phyloP scores from a whole-genome alignment of 1,140 invertebrate genomes.

The Cecropterus lyciades region DNA sequence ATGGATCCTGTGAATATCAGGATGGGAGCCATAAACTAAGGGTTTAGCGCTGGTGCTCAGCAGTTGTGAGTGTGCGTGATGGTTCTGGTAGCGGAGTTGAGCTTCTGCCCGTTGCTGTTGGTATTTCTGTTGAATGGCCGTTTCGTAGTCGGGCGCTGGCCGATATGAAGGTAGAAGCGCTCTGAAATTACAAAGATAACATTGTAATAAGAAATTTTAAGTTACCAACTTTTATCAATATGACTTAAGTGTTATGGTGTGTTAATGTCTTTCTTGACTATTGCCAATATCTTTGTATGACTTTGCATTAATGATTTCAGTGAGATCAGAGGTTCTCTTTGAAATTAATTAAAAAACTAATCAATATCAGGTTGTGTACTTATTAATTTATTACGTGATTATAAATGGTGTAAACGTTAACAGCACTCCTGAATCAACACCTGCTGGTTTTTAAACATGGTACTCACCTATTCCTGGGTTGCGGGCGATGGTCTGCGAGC shows the following conservation, averaged over 20 bases:
- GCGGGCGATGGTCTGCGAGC: slow-evolving; percentile 77
- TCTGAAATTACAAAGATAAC: slow-evolving; percentile 54
- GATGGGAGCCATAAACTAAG: slow-evolving; percentile 86
- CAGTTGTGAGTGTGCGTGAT: slow-evolving; percentile 64
- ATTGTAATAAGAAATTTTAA: background rate
- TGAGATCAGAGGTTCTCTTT: too few species aligned
- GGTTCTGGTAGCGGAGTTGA: slow-evolving; percentile 73
- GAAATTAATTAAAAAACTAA: too few species aligned
- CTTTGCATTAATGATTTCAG: too few species aligned
- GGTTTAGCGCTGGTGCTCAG: slow-evolving; percentile 60
- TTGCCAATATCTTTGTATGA: too few species aligned
- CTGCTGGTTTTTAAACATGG: background rate
- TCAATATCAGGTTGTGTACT: too few species aligned
- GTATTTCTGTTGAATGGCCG: slow-evolving; percentile 94
- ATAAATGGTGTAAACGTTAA: background rate
- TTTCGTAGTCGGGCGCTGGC: slow-evolving; percentile 97
- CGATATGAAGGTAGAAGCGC: slow-evolving; percentile 95
- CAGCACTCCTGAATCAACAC: background rate
- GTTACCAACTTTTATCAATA: too few species aligned
- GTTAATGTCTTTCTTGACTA: too few species aligned
- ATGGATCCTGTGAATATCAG: slow-evolving; percentile 86
- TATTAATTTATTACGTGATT: too few species aligned
- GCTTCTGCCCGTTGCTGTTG: slow-evolving; percentile 75
- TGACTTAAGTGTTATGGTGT: too few species aligned
- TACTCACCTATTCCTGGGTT: slow-evolving; percentile 54